Base-by-base conservation (phyloP, 2,888 invertebrate species). In the Galeopsomyia nigrocyanea region DNA sequence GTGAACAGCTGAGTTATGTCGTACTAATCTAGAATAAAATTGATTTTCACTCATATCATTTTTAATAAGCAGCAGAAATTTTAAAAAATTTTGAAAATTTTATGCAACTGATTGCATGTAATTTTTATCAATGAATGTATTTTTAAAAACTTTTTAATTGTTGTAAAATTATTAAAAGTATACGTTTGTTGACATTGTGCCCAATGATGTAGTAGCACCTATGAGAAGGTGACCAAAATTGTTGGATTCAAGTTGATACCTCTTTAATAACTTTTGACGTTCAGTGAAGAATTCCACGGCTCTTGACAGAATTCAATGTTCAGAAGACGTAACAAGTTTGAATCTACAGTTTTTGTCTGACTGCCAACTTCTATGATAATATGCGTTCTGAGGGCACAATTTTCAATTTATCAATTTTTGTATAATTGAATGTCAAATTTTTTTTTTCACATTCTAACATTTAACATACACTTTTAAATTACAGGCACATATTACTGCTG, bases 401-500 rank as follows among this genome's bases (percentile, higher is more conserved):
- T 17, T 13, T 13, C 10, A n/a, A 10, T 0, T 16, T 22, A 26
- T 46, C 5, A 5, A 26, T 26, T 3, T 26, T 3, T 26, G 14
- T 62, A 26, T 26, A 65, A 55, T 26, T 17, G n/a, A 49, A 22
- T 57, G 16, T 39, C 21, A 47, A 14, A 26, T 56, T 65, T 47
- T 49, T 26, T 14, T 50, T 47, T 1, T 47, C 47, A 13, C 0
- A 56, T n/a, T 51, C 0, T 17, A 50, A 49, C 47, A n/a, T 39
- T 47, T 21, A 22, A 46, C n/a, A 17, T 10, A 55, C 75, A 75
- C 78, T 76, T 63, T 70, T 90, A 39, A 39, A 39, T 39, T 91
- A 74, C 87, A 99, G 98, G 96, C 97, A 2, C 99, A 99, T 87
- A 99, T 99, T 82, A 89, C 95, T 88, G 99, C 99, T n/a, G 98